A percentile compares a stretch with the other conserved stretches of the same genome.
These are phyloP conservation scores for Nymphalis c-album DNA, from an alignment of 2,888 invertebrate species.

Conservation along the genomic window DNA sequence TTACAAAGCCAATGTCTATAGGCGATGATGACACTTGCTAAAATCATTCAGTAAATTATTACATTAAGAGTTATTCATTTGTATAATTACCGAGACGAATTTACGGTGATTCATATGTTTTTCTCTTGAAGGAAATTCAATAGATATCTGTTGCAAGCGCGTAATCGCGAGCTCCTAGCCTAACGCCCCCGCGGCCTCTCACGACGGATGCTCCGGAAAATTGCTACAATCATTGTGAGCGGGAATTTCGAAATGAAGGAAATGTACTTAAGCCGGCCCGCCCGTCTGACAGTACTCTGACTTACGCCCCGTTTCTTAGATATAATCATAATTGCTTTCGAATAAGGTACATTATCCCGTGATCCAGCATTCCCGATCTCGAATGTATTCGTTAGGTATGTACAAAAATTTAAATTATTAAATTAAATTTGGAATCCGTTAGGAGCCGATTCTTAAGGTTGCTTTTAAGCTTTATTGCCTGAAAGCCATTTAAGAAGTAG, in stretches of 20 bases:
- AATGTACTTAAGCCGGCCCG: constrained; percentile 64
- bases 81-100: too few species aligned
- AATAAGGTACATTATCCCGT: constrained; percentile 35
- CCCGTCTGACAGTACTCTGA: constrained; percentile 40
- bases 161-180: constrained; percentile 45
- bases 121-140: background rate
- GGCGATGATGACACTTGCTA: too few species aligned
- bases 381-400: background rate
- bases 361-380: background rate
- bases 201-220: constrained; percentile 79
- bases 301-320: constrained; percentile 32
- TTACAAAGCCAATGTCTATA: too few species aligned
- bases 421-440: background rate
- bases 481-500: background rate
- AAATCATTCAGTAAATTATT: too few species aligned
- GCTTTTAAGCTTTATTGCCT: background rate
- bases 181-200: constrained; percentile 60
- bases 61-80: too few species aligned
- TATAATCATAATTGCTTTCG: constrained; percentile 37
- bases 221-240: constrained; percentile 80
- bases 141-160: background rate
- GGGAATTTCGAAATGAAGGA: constrained; percentile 79
- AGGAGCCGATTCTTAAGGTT: background rate
- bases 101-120: too few species aligned
- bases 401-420: constrained; percentile 11